Evolutionary conservation across 2,888 invertebrate genomes (phyloP), one percentile per base, ranked within the genome.

Genomic region (Thecocarcelia acutangulata): DNA sequence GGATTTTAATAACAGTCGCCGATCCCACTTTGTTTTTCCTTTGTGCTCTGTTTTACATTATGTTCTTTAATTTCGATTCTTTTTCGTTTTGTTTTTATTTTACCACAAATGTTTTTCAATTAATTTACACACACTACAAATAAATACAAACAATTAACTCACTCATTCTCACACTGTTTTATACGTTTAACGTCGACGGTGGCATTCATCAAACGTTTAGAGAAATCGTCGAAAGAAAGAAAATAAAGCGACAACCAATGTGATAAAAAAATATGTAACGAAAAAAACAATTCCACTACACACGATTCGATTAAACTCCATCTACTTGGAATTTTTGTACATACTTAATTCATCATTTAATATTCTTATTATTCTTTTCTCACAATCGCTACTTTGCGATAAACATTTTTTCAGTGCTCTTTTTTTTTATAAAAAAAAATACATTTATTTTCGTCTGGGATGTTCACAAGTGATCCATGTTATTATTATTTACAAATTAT

Each of bases 31-130:
- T 66, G 24, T 64, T 69, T 58, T 44, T n/a, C n/a, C n/a, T n/a
- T n/a, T n/a, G n/a, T n/a, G n/a, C n/a, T 73, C 52, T 66, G 24
- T 64, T 69, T 58, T 44, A 33, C 58, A 58, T 44, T 63, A 40
- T 44, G 44, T 74, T 63, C 63, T 73, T 72, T 50, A 52, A 46
- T 69, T 58, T 80, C n/a, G 46, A 73, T 81, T 81, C 44, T 73
- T 69, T 56, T 69, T 69, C 63, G 59, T 46, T 42, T 80, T 63
- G 50, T 56, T 64, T 69, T 81, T 59, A 21, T 54, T 74, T 68
- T 63, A 42, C 59, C 70, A 70, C 63, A 46, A 61, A 75, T 81
- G 56, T 69, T 74, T 81, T 82, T 78, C 69, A 82, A 78, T 74
- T 78, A 82, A 78, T 74, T 69, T 50, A 40, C 63, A 76, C 50